A percentile compares a stretch with the other conserved stretches of the same genome.
Evolutionary conservation across 2,797 vertebrate genomes (phyloP).

Genomic region (Pantherophis vulpinus): DNA sequence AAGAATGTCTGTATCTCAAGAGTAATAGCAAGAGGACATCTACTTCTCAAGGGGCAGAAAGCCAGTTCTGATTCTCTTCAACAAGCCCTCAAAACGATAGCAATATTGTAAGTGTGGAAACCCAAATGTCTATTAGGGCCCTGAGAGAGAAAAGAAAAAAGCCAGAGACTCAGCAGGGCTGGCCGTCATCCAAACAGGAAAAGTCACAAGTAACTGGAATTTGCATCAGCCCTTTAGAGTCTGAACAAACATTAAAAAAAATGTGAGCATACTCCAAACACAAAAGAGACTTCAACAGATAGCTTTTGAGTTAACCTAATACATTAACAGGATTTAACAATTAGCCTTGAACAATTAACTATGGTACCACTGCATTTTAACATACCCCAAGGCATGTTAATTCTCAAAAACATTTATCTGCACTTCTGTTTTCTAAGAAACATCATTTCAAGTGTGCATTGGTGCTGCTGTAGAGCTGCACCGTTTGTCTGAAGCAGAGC

Average conservation of each 20-base stretch:
- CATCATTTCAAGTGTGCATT: not conserved
- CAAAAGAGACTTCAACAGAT: not conserved
- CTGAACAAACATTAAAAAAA: conserved; percentile 12
- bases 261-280: not conserved
- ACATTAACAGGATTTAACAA: not conserved
- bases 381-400: not conserved
- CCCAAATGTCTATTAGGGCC: conserved; percentile 12
- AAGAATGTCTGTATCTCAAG: not conserved
- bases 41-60: not conserved
- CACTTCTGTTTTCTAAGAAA: not conserved
- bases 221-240: conserved; percentile 3
- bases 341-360: not conserved
- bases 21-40: not conserved
- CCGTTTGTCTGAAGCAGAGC: not conserved
- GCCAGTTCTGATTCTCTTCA: not conserved
- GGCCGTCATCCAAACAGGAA: conserved; percentile 29
- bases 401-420: not conserved
- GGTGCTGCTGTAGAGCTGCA: not conserved
- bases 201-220: not conserved
- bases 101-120: not conserved
- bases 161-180: not conserved
- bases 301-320: not conserved
- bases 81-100: not conserved
- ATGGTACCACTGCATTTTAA: not conserved
- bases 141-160: conserved; percentile 28